Conservation (phyloP, 2,797 vertebrate genomes). For the Calcarius lapponicus region DNA sequence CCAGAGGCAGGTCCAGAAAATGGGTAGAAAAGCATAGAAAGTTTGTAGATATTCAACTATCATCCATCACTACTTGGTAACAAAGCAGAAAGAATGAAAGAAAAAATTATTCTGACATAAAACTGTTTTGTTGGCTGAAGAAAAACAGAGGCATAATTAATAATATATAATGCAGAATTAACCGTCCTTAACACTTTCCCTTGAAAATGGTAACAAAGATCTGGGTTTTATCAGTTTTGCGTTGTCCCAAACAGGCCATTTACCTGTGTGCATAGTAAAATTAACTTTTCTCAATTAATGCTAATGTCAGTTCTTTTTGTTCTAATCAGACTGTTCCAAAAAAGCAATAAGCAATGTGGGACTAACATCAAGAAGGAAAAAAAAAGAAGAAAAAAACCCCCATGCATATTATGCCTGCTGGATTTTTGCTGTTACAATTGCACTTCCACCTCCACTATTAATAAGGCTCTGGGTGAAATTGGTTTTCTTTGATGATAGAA, state of each 20-base stretch:
- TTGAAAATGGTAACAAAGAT: neutral
- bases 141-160: constrained; percentile 23
- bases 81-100: neutral
- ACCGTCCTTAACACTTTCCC: neutral
- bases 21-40: neutral
- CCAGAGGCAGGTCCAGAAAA: neutral
- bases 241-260: neutral
- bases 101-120: neutral
- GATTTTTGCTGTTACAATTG: neutral
- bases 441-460: constrained; percentile 12
- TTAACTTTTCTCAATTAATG: constrained; percentile 27
- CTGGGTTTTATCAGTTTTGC: neutral
- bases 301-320: neutral
- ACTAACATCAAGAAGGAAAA: neutral
- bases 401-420: neutral
- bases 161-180: constrained; percentile 8
- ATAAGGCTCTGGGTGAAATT: constrained; percentile 31
- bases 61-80: neutral
- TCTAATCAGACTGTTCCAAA: constrained; percentile 4
- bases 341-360: neutral
- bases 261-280: constrained; percentile 1
- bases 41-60: neutral
- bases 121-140: neutral
- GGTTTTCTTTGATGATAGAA: constrained; percentile 25
- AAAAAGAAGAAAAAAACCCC: neutral